Conservation (phyloP, 2,797 vertebrate genomes). For the Myotis myotis region DNA sequence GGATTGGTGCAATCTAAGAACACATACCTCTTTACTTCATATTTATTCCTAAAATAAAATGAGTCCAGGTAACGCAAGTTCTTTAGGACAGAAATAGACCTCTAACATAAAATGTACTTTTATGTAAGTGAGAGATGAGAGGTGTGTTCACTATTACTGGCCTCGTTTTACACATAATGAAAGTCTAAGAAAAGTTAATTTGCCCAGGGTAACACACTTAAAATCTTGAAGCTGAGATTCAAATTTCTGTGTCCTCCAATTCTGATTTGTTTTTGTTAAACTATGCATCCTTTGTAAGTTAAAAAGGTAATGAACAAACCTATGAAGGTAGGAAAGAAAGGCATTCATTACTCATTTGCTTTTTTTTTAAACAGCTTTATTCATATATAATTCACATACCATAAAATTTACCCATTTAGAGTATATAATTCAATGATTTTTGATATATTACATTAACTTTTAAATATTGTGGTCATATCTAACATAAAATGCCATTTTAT, state of each 20-base stretch:
- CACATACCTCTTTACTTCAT: not conserved
- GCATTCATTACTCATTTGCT: not conserved
- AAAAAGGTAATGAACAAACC: not conserved
- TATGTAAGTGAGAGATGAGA: not conserved
- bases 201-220: not conserved
- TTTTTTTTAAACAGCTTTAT: not conserved
- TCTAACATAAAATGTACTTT: constrained; percentile 21
- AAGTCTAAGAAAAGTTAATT: constrained; percentile 1
- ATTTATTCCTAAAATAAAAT: not conserved
- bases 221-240: constrained; percentile 8
- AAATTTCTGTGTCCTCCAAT: not conserved
- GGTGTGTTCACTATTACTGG: not conserved
- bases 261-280: constrained; percentile 32
- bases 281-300: not conserved
- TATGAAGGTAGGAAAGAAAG: not conserved
- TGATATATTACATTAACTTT: not conserved
- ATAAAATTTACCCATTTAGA: not conserved
- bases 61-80: not conserved
- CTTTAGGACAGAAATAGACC: not conserved
- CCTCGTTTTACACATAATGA: not conserved
- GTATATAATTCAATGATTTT: not conserved
- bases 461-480: not conserved
- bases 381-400: not conserved
- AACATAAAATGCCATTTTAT: not conserved
- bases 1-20: not conserved